These are phyloP conservation scores for Hydropsyche betteni DNA, from an alignment of 2,888 invertebrate genomes.

Conservation along the genomic window DNA sequence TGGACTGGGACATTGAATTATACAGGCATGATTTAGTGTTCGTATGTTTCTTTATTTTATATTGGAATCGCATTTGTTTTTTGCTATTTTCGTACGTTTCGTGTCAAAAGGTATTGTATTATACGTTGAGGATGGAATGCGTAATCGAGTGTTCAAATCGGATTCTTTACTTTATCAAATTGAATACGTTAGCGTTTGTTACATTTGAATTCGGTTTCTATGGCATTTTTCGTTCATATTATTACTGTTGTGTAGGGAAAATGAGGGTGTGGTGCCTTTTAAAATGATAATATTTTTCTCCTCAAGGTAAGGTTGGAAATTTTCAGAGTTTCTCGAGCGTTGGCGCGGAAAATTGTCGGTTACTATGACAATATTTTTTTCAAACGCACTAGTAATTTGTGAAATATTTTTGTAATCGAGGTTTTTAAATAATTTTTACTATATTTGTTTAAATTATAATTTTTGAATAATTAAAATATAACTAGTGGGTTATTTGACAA, in stretches of 20 bases:
- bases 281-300: conserved; percentile 12
- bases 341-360: conserved; percentile 5
- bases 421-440: no score
- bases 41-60: no score
- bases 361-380: neutral
- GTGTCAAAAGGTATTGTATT: neutral
- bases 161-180: conserved; percentile 21
- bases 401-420: no score
- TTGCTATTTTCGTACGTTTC: neutral
- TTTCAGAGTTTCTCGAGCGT: neutral
- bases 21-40: no score
- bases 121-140: neutral
- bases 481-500: no score
- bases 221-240: neutral
- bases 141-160: conserved; percentile 13
- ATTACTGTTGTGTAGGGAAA: neutral
- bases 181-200: conserved; percentile 6
- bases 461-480: no score
- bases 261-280: neutral
- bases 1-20: no score
- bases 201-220: conserved; percentile 13
- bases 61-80: no score
- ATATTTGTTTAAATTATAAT: no score
- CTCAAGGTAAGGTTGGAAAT: neutral
- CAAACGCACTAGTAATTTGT: no score